Evolutionary conservation across 2,797 vertebrate genomes (phyloP), one percentile per base, ranked within the genome.

Genomic region (Scarus forsteni): DNA sequence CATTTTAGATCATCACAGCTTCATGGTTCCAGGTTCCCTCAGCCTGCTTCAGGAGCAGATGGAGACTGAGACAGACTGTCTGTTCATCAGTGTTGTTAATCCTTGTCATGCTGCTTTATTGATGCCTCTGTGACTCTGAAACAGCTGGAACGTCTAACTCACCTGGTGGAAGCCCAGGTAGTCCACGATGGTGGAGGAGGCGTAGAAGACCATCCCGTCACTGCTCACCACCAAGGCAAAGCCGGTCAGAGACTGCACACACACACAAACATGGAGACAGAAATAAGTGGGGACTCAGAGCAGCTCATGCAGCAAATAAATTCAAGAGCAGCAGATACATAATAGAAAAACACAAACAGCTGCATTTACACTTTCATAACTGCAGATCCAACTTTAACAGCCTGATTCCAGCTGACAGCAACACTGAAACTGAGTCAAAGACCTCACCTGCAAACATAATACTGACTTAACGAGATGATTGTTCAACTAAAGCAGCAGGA

Each of bases 131-230:
- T 9, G 18, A 18, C n/a, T 7, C 9, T 42, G 15, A 54, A 10
- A n/a, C 10, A 10, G 48, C 13, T 11, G n/a, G 78, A 53, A 43
- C 1, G 12, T 43, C 45, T 35, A 73, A 73, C 88, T 79, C 66
- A 99, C 98, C 97, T 99, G 98, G 88, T 99, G 97, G 91, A 99
- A 99, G 49, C 98, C 98, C 84, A 99, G 92, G 68, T 99, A 98
- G 90, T 99, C 97, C 83, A 95, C 94, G 18, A 99, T 99, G 3
- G 97, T 97, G 0, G 97, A 95, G 0, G 98, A 99, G 0, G 96
- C 96, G 6, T 99, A 99, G 76, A 99, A 99, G 71, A 99, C 96
- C 94, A 96, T 95, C 46, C 97, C 98, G 46, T 98, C 97, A 3
- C 95, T 94, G 77, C 96, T 98, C 83, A 99, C 96, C 51, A 99